A percentile compares a stretch with the other conserved stretches of the same genome.
phyloP scores from a whole-genome alignment of 2,888 invertebrate species.

The Minunthozetes semirufus region DNA sequence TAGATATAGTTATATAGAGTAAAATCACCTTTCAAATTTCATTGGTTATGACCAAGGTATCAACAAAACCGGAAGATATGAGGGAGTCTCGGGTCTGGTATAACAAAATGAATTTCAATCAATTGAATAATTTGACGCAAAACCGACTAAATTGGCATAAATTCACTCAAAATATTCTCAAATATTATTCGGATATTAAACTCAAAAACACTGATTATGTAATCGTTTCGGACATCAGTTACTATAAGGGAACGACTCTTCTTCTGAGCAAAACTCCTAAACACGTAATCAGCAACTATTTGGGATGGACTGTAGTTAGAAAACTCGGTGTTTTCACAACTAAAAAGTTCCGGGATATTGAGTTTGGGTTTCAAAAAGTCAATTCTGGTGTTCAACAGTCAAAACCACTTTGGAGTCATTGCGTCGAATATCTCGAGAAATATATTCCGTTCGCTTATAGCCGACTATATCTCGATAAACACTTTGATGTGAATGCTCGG shows the following conservation, averaged over 20 bases:
- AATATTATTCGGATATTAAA: slow-evolving; percentile 59
- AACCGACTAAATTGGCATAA: slow-evolving; percentile 41
- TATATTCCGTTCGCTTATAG: slow-evolving; percentile 50
- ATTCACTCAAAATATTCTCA: slow-evolving; percentile 41
- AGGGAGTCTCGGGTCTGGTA: slow-evolving; percentile 45
- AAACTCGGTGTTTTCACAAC: slow-evolving; percentile 46
- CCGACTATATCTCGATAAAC: slow-evolving; percentile 48
- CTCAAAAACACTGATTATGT: slow-evolving; percentile 51
- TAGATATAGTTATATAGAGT: background rate
- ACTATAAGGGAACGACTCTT: background rate
- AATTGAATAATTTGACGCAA: slow-evolving; percentile 44
- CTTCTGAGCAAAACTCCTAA: background rate
- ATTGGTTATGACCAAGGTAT: background rate
- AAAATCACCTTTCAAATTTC: too few species aligned
- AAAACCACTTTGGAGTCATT: slow-evolving; percentile 47
- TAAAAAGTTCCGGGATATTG: slow-evolving; percentile 45
- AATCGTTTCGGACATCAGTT: slow-evolving; percentile 47
- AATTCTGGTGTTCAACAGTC: background rate
- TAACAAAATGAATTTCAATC: slow-evolving; percentile 47
- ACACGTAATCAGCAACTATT: slow-evolving; percentile 58
- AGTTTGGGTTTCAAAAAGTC: slow-evolving; percentile 46
- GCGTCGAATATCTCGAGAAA: slow-evolving; percentile 47
- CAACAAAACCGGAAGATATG: slow-evolving; percentile 40
- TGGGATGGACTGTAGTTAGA: slow-evolving; percentile 62
- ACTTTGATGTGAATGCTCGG: slow-evolving; percentile 48